These are phyloP conservation scores for Coluber constrictor DNA, from an alignment of 2,797 vertebrate genomes.

Conservation along the genomic window DNA sequence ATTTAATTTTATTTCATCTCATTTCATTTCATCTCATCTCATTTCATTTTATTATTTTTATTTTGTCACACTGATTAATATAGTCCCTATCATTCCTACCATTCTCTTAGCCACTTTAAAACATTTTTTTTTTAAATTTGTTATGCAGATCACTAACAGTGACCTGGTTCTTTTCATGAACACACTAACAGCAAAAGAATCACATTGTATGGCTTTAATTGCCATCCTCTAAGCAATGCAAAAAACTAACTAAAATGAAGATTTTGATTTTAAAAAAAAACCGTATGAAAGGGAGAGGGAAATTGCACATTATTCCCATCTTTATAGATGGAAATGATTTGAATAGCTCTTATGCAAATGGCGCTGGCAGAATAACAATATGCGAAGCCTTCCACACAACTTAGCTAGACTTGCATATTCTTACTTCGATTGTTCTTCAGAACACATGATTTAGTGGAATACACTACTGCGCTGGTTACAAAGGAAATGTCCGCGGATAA, in stretches of 20 bases:
- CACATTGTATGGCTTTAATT: slow-evolving; percentile 12
- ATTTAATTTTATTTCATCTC: background rate
- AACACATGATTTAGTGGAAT: slow-evolving; percentile 12
- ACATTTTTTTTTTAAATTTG: background rate
- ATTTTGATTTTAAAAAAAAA: slow-evolving; percentile 15
- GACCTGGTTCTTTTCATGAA: background rate
- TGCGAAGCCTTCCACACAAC: slow-evolving; percentile 30
- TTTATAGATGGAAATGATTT: slow-evolving; percentile 21
- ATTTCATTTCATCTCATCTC: background rate
- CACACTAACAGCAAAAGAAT: rapidly evolving
- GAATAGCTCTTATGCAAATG: slow-evolving; percentile 23
- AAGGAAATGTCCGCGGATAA: slow-evolving; percentile 13
- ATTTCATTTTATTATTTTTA: no score
- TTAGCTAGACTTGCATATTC: slow-evolving; percentile 44
- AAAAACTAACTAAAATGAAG: background rate
- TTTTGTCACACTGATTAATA: background rate
- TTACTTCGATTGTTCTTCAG: slow-evolving; percentile 19
- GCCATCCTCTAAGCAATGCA: slow-evolving; percentile 3
- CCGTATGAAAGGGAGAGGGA: slow-evolving; percentile 5
- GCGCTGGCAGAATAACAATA: slow-evolving; percentile 16
- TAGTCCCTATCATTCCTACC: background rate
- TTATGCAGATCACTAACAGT: background rate
- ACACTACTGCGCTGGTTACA: slow-evolving; percentile 19
- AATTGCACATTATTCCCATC: slow-evolving; percentile 23
- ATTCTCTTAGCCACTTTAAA: rapidly evolving